A percentile compares a stretch with the other conserved stretches of the same genome.
phyloP scores from a whole-genome alignment of 1,140 invertebrate genomes.

The Pseudomyrmex cubaensis region DNA sequence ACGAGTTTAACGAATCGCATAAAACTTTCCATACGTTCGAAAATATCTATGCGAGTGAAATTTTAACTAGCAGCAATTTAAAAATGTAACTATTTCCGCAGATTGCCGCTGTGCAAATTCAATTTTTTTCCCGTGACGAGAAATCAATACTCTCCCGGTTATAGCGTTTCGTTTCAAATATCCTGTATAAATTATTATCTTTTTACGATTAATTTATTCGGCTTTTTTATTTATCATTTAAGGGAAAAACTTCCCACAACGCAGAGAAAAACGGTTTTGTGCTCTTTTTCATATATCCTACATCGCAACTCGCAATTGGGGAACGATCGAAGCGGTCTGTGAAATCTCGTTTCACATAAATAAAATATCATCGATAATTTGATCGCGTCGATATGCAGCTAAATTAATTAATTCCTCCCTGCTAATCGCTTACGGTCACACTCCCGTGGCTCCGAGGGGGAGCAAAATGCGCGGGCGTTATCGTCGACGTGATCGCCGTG shows the following conservation, averaged over 20 bases:
- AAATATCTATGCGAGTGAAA: slow-evolving; percentile 23
- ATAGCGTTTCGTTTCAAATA: neutral
- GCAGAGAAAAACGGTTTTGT: neutral
- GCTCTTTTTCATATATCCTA: neutral
- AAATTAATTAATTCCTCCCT: slow-evolving; percentile 57
- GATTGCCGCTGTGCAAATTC: slow-evolving; percentile 29
- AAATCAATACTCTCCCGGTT: slow-evolving; percentile 28
- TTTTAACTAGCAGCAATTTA: slow-evolving; percentile 34
- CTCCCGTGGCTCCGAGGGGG: slow-evolving; percentile 39
- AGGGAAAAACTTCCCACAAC: neutral
- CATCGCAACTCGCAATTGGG: slow-evolving; percentile 2
- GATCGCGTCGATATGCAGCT: slow-evolving; percentile 41
- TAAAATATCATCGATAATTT: slow-evolving; percentile 48
- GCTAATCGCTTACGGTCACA: slow-evolving; percentile 57
- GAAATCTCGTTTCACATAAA: slow-evolving; percentile 16
- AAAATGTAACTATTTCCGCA: slow-evolving; percentile 50
- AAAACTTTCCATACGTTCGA: neutral
- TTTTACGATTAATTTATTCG: neutral
- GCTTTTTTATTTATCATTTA: neutral
- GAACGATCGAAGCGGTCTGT: neutral
- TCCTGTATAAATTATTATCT: slow-evolving; percentile 31
- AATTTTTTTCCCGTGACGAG: slow-evolving; percentile 4
- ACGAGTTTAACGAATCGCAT: slow-evolving; percentile 11
- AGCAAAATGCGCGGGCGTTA: slow-evolving; percentile 42
- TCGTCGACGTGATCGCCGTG: slow-evolving; percentile 47